Evolutionary conservation across 2,797 vertebrate species (phyloP), one percentile per base, ranked within the genome.

Genomic region (Leptoclinus maculatus): DNA sequence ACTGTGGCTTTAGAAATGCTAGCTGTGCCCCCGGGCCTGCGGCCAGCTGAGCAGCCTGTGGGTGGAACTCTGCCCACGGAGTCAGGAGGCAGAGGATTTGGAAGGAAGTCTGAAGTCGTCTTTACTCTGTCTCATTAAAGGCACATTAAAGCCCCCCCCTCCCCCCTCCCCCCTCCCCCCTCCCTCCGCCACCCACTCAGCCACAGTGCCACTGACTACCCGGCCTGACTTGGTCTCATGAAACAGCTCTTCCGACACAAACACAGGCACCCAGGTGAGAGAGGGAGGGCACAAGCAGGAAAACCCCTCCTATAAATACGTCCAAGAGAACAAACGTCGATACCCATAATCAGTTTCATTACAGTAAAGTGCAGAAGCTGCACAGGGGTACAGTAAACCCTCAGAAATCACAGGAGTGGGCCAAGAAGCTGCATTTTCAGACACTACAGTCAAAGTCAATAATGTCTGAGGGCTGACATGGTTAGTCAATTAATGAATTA

Each of bases 71-170:
- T 68, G 76, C 79, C 81, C 80, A 73, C 67, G 2, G 73, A 79
- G 75, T 73, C 43, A 3, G 34, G 51, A 84, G 80, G 84, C 74
- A 68, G 71, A 21, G 19, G 73, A 72, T 84, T 85, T 88, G 74
- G 65, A 86, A 80, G 74, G 63, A 74, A 76, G 79, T 71, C 76
- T 75, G 76, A 80, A 70, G 70, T 78, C 9, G 14, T 78, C 66
- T 80, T 74, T 74, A 77, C 58, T 83, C 71, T 9, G 63, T 83
- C 88, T 90, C 90, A 90, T 94, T 93, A 93, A 89, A 91, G 81
- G 62, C 79, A 79, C 72, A 91, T 84, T 88, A 82, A 29, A 87
- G 51, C 51, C 56, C 62, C 43, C 64, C 72, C 56, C 62, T 49
- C 71, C 56, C 16, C 51, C 56, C 62, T 39, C 64, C 72, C 56